Conservation (phyloP, 2,113 vertebrate genomes). For the Ictalurus punctatus region DNA sequence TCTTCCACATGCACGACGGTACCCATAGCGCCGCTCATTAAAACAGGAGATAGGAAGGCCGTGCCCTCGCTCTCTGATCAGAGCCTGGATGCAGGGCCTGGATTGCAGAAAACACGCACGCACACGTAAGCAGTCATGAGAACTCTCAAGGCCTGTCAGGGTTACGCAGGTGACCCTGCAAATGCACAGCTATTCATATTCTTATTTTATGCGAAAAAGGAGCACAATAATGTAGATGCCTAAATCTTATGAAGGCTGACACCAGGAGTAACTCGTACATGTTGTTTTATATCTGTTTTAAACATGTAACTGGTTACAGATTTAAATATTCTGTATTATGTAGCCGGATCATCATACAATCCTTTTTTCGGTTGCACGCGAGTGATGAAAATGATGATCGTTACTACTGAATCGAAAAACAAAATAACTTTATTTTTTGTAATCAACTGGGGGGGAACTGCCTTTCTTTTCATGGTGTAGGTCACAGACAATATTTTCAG, state of each 20-base stretch:
- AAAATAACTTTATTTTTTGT: not conserved
- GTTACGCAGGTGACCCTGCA: not conserved
- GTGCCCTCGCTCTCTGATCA: constrained; percentile 15
- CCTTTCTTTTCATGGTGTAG: not conserved
- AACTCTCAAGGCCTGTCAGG: not conserved
- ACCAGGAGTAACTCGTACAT: too few species aligned
- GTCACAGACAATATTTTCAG: not conserved
- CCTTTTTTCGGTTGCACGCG: not conserved
- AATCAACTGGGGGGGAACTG: not conserved
- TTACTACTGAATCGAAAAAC: not conserved
- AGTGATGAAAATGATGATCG: not conserved
- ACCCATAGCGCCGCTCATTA: constrained; percentile 45
- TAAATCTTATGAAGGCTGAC: not conserved
- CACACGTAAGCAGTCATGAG: not conserved
- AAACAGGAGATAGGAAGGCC: constrained; percentile 35
- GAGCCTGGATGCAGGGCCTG: constrained; percentile 7
- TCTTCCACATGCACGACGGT: constrained; percentile 68
- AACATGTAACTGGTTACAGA: not conserved
- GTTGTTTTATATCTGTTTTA: not conserved
- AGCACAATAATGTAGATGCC: not conserved
- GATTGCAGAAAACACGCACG: not conserved
- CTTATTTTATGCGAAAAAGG: not conserved
- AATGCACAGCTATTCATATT: not conserved
- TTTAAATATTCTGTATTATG: not conserved
- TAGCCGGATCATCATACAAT: not conserved